A percentile compares a stretch with the other conserved stretches of the same genome.
phyloP scores from a whole-genome alignment of 2,888 invertebrate genomes.

The Trachelus troglodyta region DNA sequence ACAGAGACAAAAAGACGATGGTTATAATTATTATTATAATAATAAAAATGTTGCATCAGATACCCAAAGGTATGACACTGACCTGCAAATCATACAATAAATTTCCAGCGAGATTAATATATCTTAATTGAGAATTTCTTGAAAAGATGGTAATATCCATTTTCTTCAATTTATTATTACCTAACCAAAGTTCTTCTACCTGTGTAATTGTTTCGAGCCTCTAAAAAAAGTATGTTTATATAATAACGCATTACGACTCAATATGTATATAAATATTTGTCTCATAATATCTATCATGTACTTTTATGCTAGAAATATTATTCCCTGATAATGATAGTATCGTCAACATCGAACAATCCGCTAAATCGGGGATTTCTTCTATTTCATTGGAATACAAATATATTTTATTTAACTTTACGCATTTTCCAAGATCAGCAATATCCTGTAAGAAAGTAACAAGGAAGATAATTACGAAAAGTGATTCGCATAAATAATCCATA shows the following conservation, averaged over 20 bases:
- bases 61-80: neutral
- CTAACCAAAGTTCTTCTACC: conserved; percentile 37
- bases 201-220: conserved; percentile 25
- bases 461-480: neutral
- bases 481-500: neutral
- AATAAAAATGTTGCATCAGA: neutral
- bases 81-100: conserved; percentile 32
- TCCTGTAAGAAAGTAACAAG: conserved; percentile 28
- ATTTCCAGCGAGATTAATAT: conserved; percentile 42
- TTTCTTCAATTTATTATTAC: conserved; percentile 35
- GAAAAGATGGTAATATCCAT: conserved; percentile 28
- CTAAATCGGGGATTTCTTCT: conserved; percentile 32
- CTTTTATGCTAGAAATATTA: conserved; percentile 28
- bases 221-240: conserved; percentile 20
- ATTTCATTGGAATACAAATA: conserved; percentile 43
- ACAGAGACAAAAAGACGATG: neutral
- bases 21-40: neutral
- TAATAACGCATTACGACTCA: neutral
- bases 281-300: conserved; percentile 10
- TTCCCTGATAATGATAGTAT: conserved; percentile 40
- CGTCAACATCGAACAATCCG: conserved; percentile 22
- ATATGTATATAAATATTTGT: neutral
- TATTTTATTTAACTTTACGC: conserved; percentile 33
- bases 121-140: conserved; percentile 25
- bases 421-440: conserved; percentile 24